Evolutionary conservation across 2,888 invertebrate genomes (phyloP), one percentile per base, ranked within the genome.

Genomic region (Nebria brevicollis): DNA sequence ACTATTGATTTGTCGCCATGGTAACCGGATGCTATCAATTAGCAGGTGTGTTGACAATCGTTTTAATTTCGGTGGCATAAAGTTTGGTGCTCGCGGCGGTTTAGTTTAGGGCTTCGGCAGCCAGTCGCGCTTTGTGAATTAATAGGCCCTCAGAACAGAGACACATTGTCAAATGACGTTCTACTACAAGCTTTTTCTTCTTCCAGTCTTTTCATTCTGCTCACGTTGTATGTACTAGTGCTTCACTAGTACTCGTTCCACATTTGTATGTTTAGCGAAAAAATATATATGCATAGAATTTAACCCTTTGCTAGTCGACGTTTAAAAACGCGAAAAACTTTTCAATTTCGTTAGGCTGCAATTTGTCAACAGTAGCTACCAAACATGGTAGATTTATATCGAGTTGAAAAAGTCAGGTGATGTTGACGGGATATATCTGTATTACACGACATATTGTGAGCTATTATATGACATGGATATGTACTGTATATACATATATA

Each of bases 1-100:
- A 66, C 13, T 80, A 80, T 80, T 34, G 80, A 80, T 80, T 75
- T 66, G 75, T 80, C 26, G 75, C 72, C 65, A 77, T 77, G 66
- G 81, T 42, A 77, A 81, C 77, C 20, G 54, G 26, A n/a, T 72
- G 66, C 73, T 81, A 72, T 76, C 81, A 81, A 81, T 81, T 81
- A 81, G 66, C 77, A 81, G 81, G 81, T 81, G 77, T 72, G 81
- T 81, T 81, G 81, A 81, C 81, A 81, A 81, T 81, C 76, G 65
- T 5, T 75, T 34, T 81, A 81, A 81, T 81, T 81, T 81, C 66
- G 8, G 54, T 72, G 76, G 76, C 75, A 81, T 76, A 81, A 81
- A 77, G 72, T 81, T 42, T 66, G 66, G 13, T 43, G 20, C 64
- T 65, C 20, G 68, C 66, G 25, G 6, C 34, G 70, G 8, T 54